Conservation (phyloP, 2,888 invertebrate genomes). For the Rotaria macrura region DNA sequence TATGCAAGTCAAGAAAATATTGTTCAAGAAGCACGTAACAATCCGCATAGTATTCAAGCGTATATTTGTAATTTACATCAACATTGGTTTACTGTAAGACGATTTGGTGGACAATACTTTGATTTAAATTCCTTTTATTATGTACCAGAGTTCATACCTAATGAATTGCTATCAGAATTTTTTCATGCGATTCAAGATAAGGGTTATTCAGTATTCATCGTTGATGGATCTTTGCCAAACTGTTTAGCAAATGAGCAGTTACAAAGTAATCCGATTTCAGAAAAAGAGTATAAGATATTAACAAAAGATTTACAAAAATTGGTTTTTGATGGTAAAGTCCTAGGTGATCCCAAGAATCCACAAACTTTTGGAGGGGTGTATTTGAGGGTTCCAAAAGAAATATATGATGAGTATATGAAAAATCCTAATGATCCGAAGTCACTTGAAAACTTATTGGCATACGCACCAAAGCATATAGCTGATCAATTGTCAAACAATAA, state of each 20-base stretch:
- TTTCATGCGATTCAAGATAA: conserved; percentile 64
- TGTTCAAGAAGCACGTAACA: conserved; percentile 51
- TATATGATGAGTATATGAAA: background rate
- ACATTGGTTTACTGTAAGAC: conserved; percentile 69
- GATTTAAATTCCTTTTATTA: conserved; percentile 65
- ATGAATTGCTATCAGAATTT: conserved; percentile 63
- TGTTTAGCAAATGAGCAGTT: conserved; percentile 57
- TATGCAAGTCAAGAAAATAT: conserved; percentile 60
- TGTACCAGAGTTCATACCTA: conserved; percentile 63
- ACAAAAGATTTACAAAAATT: background rate
- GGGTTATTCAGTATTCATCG: conserved; percentile 67
- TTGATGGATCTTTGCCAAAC: conserved; percentile 60
- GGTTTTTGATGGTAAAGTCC: background rate
- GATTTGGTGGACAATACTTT: conserved; percentile 65
- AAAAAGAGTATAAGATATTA: background rate
- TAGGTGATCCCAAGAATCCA: background rate
- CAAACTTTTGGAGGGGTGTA: too few species aligned
- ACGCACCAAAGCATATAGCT: background rate
- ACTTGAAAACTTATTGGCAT: background rate
- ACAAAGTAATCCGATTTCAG: background rate
- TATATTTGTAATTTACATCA: conserved; percentile 69
- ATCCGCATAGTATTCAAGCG: conserved; percentile 61
- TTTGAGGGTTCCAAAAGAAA: background rate
- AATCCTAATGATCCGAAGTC: background rate
- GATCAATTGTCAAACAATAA: background rate